Base-by-base conservation (phyloP, 2,113 vertebrate genomes). In the Myiozetetes cayanensis region DNA sequence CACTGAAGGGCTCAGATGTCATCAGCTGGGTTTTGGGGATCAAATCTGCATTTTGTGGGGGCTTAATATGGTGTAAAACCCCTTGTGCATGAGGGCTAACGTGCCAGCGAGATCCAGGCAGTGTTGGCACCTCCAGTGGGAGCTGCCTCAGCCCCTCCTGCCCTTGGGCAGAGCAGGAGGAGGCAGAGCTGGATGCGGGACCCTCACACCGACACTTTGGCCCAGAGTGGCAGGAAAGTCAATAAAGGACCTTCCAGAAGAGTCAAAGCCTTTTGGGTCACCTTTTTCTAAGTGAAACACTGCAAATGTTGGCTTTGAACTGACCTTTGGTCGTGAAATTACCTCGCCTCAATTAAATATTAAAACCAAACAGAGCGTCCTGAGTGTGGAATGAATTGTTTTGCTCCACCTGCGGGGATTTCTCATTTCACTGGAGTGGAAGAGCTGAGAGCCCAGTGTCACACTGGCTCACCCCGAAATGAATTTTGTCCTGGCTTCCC, bases 281-380 rank as follows among this genome's bases (percentile, higher is more conserved):
- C 73, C 1, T 0, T 86, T 92, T 79, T 83, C 62, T 65, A 35
- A 65, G 58, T 2, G 2, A 83, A 88, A 75, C 4, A 2, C 72
- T 84, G 87, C 49, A 73, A 89, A 86, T 44, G 67, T 89, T 93
- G 87, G 73, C 84, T 86, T 89, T 87, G 81, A 91, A 66, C 59
- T 77, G 55, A 70, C 77, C 77, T 91, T 91, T 62, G 87, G 50
- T 77, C 73, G 44, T 1, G 2, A 89, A 93, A 91, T 74, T 77
- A 89, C 73, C 67, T 89, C 6, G 0, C 55, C 65, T 77, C 81
- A 87, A 87, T 95, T 91, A 81, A 91, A 91, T 91, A 89, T 87
- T 89, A 85, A 93, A 93, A 87, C 4, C 59, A 93, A 89, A 74
- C 81, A 62, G 37, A 65, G 89, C 47, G 68, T 93, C 65, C 77